These are phyloP conservation scores for Cepphus grylle DNA, from an alignment of 2,113 vertebrate genomes.

Conservation along the genomic window DNA sequence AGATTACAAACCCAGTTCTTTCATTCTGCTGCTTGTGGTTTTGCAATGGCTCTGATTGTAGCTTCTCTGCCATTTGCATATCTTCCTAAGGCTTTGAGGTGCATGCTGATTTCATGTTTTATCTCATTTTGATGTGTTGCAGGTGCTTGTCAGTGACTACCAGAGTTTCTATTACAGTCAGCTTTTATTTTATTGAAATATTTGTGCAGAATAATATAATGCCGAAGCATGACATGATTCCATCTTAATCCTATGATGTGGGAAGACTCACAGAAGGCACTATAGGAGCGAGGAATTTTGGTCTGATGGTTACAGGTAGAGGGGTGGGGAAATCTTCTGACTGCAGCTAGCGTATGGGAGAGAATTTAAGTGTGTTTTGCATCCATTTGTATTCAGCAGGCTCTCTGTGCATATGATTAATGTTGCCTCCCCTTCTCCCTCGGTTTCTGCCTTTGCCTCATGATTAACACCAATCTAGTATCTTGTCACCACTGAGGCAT, in stretches of 20 bases:
- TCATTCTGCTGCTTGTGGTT: conserved; percentile 45
- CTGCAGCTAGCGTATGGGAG: not conserved
- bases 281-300: not conserved
- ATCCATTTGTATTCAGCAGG: not conserved
- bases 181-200: conserved; percentile 33
- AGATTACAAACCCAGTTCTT: conserved; percentile 41
- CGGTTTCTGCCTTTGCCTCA: not conserved
- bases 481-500: not conserved
- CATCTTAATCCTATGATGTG: not conserved
- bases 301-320: not conserved
- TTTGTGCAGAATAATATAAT: not conserved
- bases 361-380: not conserved
- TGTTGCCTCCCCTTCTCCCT: not conserved
- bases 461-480: not conserved
- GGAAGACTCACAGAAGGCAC: not conserved
- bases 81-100: conserved; percentile 51
- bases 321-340: not conserved
- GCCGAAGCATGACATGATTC: not conserved
- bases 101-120: conserved; percentile 41
- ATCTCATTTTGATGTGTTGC: conserved; percentile 41
- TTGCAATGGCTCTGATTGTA: conserved; percentile 56
- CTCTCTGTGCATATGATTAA: not conserved
- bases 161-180: not conserved
- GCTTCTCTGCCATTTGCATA: conserved; percentile 58
- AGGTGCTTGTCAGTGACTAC: conserved; percentile 47